Evolutionary conservation across 2,888 invertebrate genomes (phyloP).

Genomic region (Lasioglossum villosulum): DNA sequence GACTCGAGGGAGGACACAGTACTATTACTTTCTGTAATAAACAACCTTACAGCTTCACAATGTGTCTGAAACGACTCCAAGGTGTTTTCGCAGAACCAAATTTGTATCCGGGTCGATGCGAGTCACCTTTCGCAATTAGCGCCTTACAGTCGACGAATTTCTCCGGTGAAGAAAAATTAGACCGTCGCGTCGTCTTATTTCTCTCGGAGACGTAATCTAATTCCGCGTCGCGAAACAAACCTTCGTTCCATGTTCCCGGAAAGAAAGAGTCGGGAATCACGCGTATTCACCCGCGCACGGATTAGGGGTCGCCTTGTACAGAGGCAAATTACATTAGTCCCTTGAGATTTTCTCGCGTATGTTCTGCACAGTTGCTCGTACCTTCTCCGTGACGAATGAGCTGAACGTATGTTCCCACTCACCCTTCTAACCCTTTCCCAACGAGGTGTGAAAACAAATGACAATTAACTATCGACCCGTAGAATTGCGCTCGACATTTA

Average conservation of each 20-base stretch:
- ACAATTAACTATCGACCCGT: conserved; percentile 36
- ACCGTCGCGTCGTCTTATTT: conserved; percentile 28
- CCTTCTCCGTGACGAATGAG: conserved; percentile 31
- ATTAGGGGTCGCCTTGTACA: conserved; percentile 53
- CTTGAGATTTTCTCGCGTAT: conserved; percentile 50
- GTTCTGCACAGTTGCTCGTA: conserved; percentile 43
- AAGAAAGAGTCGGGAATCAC: conserved; percentile 24
- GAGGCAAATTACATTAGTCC: conserved; percentile 62
- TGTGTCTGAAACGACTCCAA: background rate
- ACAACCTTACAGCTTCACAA: background rate
- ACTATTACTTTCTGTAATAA: background rate
- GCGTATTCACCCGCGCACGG: conserved; percentile 23
- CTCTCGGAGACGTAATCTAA: conserved; percentile 45
- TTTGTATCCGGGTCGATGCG: background rate
- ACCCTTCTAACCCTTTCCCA: background rate
- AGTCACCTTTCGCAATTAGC: conserved; percentile 6
- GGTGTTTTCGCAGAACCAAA: background rate
- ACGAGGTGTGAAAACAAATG: background rate
- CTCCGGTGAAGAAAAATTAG: conserved; percentile 33
- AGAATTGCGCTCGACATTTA: background rate
- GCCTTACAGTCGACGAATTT: background rate
- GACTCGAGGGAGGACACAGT: background rate
- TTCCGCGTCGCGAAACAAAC: conserved; percentile 41
- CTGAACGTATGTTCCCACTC: conserved; percentile 20
- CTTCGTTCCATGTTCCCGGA: conserved; percentile 32